These are phyloP conservation scores for Helicolenus hilgendorfi DNA, from an alignment of 2,797 vertebrate genomes.

Conservation along the genomic window DNA sequence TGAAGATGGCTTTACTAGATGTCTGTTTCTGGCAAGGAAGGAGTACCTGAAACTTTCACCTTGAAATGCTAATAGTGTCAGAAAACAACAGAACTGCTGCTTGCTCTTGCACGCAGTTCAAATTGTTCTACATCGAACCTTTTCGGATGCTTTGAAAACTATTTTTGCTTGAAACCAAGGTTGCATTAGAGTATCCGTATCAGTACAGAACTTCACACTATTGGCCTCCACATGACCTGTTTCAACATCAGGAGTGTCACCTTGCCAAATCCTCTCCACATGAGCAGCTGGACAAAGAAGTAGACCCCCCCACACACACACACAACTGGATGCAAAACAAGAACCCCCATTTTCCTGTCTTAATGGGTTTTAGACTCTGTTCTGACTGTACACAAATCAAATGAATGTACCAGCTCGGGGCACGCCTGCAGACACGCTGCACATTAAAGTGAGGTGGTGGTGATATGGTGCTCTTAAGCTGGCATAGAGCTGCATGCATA, in stretches of 20 bases:
- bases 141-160: neutral
- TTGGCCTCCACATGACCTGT: neutral
- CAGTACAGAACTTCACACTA: neutral
- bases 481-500: constrained; percentile 48
- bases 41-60: neutral
- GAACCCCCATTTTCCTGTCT: constrained; percentile 22
- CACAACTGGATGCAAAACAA: constrained; percentile 22
- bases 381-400: constrained; percentile 61
- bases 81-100: neutral
- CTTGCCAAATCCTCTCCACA: constrained; percentile 10
- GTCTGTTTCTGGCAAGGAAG: neutral
- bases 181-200: neutral
- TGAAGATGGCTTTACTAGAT: neutral
- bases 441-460: constrained; percentile 45
- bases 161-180: neutral
- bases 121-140: neutral
- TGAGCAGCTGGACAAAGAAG: constrained; percentile 10
- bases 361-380: constrained; percentile 44
- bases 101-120: neutral
- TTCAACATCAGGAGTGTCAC: constrained; percentile 1
- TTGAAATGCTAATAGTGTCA: neutral
- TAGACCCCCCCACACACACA: neutral
- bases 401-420: constrained; percentile 39
- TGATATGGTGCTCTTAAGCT: constrained; percentile 56
- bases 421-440: constrained; percentile 33